Percentiles rank a stretch among this genome's conserved stretches.
phyloP scores from a whole-genome alignment of 2,888 invertebrate species.

The Lordiphosa andalusiaca region DNA sequence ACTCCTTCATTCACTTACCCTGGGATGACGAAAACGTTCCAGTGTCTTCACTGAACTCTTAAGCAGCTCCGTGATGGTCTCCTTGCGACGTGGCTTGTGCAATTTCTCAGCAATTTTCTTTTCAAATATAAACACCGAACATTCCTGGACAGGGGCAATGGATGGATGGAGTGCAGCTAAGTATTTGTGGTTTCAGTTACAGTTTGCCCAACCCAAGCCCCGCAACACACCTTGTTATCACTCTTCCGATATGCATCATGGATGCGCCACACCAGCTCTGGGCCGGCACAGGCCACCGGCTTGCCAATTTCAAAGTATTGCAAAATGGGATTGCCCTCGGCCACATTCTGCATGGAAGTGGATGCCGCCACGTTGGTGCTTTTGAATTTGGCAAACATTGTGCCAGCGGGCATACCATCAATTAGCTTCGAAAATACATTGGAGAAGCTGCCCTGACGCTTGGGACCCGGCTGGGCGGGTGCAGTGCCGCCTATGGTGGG shows the following conservation, averaged over 20 bases:
- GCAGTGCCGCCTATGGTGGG: conserved; percentile 50
- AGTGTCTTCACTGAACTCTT: conserved; percentile 89
- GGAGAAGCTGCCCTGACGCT: conserved; percentile 78
- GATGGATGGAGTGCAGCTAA: not conserved
- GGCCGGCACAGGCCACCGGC: conserved; percentile 90
- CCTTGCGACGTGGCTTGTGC: conserved; percentile 94
- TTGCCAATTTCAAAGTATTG: conserved; percentile 93
- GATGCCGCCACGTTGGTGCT: conserved; percentile 81
- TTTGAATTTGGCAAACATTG: conserved; percentile 89
- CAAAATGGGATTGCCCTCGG: conserved; percentile 91
- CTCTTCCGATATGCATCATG: conserved; percentile 93
- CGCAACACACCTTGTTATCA: conserved; percentile 93
- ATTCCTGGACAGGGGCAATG: conserved; percentile 85
- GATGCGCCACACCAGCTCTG: conserved; percentile 94
- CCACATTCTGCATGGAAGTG: conserved; percentile 81
- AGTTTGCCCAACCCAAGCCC: conserved; percentile 4
- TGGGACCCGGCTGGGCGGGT: conserved; percentile 46
- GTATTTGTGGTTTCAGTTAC: not conserved
- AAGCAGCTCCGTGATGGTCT: conserved; percentile 93
- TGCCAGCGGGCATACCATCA: conserved; percentile 81
- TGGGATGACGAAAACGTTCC: conserved; percentile 92
- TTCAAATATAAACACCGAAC: conserved; percentile 96
- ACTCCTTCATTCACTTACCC: conserved; percentile 77
- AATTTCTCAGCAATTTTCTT: conserved; percentile 95
- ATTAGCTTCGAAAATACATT: conserved; percentile 80